Evolutionary conservation across 2,113 vertebrate species (phyloP), one percentile per base, ranked within the genome.

Genomic region (Arenaria interpres): DNA sequence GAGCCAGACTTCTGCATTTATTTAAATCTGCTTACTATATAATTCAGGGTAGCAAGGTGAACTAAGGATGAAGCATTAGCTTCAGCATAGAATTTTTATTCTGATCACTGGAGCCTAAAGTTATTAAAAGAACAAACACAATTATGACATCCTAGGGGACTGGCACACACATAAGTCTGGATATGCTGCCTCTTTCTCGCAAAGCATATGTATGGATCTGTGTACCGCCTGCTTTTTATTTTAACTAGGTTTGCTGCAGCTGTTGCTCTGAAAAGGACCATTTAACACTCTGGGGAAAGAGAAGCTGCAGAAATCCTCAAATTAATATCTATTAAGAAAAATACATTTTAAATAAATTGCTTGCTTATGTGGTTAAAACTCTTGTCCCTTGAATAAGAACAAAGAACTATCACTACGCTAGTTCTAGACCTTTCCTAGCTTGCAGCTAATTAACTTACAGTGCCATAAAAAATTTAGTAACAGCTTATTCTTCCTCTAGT

Each of bases 41-140:
- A 87, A 95, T 93, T 95, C 84, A 82, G 76, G 53, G 53, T 91
- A 75, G 76, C 1, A 41, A 93, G 80, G 94, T 95, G 87, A 95
- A 68, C 80, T 79, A 68, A 92, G 86, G 62, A 90, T 95, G 95
- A 91, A 90, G 73, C 90, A 86, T 90, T 90, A 93, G 56, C 87
- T 96, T 96, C 66, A 62, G 86, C 80, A 37, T 62, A 41, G 80
- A 68, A 94, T 87, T 97, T 92, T 95, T 88, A 89, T 92, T 95
- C 92, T 85, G 77, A 85, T 93, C 89, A 79, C 92, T 92, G 92
- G 62, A 95, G 80, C 92, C 87, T 93, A 54, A 94, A 87, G 84
- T 93, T 97, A 95, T 96, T 95, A 92, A 95, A 97, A 95, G 95
- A 95, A 89, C 83, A 97, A 96, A 94, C 90, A 93, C 63, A 95